A percentile compares a stretch with the other conserved stretches of the same genome.
Conservation (phyloP, 23 tunicate genomes). For the Styela plicata region DNA sequence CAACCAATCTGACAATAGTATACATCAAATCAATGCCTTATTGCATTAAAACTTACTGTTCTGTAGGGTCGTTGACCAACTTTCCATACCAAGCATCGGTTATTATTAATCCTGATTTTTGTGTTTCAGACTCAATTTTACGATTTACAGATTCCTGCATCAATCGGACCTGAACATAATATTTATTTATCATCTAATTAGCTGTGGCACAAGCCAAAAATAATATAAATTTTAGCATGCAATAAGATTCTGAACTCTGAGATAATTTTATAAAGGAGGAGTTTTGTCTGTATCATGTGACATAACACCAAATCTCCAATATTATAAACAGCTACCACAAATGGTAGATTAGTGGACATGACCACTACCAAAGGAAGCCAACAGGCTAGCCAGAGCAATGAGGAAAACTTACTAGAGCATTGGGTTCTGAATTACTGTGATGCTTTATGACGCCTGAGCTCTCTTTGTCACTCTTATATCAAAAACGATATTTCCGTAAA, state of each 20-base stretch:
- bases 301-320: no score
- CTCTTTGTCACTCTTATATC: no score
- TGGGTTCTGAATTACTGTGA: constrained; percentile 18
- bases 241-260: no score
- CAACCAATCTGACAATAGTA: no score
- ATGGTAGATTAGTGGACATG: not conserved
- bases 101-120: constrained; percentile 59
- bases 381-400: not conserved
- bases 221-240: no score
- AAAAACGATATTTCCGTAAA: no score
- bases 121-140: constrained; percentile 50
- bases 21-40: no score
- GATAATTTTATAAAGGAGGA: no score
- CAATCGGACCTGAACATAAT: constrained; percentile 62
- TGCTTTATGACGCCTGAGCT: constrained; percentile 17
- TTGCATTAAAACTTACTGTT: constrained; percentile 1
- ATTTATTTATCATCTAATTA: no score
- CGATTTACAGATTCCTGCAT: constrained; percentile 73
- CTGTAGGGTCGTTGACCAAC: constrained; percentile 22
- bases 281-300: no score
- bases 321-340: constrained; percentile 16
- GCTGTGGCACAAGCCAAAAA: no score
- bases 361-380: no score
- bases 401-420: constrained; percentile 6
- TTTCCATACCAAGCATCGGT: constrained; percentile 88